Evolutionary conservation across 2,113 vertebrate genomes (phyloP), one percentile per base, ranked within the genome.

Genomic region (Anser cygnoides): DNA sequence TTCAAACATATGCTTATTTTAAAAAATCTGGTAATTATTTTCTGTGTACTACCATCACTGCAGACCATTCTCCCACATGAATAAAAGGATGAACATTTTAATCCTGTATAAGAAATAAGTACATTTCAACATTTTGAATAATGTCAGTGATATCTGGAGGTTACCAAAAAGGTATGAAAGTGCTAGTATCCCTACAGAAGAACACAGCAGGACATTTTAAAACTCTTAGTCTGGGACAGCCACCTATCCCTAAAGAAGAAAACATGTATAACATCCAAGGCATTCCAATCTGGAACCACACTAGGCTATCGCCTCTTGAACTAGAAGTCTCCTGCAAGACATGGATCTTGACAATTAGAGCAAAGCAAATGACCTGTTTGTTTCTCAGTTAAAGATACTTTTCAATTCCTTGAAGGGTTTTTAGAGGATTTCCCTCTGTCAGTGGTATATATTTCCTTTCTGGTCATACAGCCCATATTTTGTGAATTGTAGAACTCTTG

Each of bases 1-100:
- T 89, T 68, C 52, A 82, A 91, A 57, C 73, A 84, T 73, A 74
- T 84, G 49, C 65, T 93, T 80, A 87, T 93, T 91, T 89, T 82
- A 41, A 25, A 87, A 92, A 93, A 91, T 72, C 52, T n/a, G 23
- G 13, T 59, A 82, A 84, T 89, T 92, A 68, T 92, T 84, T 91
- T 78, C 57, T 72, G 49, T 78, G 52, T 59, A 55, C 39, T 81
- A 46, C 28, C 37, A 66, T 66, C 55, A 50, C 22, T 61, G 57
- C 17, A 75, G 39, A 91, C 26, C 72, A 91, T 81, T 96, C 46
- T 94, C 33, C 46, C 46, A 75, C 29, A 59, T 14, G 49, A 93
- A 78, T 67, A 18, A 78, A 79, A 89, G 6, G 31, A 93, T 61
- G 54, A 65, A 68, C 62, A 73, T 37, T 66, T 44, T 76, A 86